Percentiles rank a stretch among this genome's conserved stretches.
Conservation (phyloP, 2,797 vertebrate genomes). For the Ctenochaetus hawaiiensis region DNA sequence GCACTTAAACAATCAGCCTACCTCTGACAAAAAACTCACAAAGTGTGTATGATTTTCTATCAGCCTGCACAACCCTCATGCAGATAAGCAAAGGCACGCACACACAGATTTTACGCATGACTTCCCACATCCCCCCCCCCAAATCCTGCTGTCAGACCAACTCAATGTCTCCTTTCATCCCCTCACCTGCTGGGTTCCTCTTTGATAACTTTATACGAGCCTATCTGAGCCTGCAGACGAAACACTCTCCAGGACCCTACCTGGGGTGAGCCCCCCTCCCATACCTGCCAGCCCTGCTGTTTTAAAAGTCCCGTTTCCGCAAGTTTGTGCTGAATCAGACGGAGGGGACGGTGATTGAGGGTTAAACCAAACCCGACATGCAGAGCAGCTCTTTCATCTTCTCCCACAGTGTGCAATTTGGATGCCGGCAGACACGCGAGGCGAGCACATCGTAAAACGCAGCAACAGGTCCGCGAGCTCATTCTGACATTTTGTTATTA, state of each 20-base stretch:
- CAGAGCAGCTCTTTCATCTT: conserved; percentile 78
- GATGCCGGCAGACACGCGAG: conserved; percentile 67
- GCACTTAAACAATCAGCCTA: conserved; percentile 3
- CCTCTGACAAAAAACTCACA: not conserved
- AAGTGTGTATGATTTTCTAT: conserved; percentile 3
- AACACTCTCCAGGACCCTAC: conserved; percentile 41
- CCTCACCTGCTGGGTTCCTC: conserved; percentile 58
- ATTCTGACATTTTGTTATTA: conserved; percentile 57
- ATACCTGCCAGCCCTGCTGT: conserved; percentile 65
- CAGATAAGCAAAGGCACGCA: conserved; percentile 12
- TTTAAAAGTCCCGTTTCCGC: conserved; percentile 67
- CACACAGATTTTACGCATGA: conserved; percentile 65
- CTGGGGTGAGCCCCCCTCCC: conserved; percentile 16
- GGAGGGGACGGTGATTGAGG: conserved; percentile 61
- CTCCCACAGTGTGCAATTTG: conserved; percentile 70
- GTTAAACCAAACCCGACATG: conserved; percentile 46
- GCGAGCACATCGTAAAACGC: conserved; percentile 64
- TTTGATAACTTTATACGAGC: conserved; percentile 41
- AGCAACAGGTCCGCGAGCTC: conserved; percentile 68
- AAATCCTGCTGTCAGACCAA: conserved; percentile 69
- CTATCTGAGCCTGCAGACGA: conserved; percentile 33
- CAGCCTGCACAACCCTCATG: conserved; percentile 14
- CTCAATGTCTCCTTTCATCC: conserved; percentile 75
- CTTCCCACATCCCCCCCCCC: conserved; percentile 46
- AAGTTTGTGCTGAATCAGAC: conserved; percentile 72